Percentiles rank a stretch among this genome's conserved stretches.
Evolutionary conservation across 1,140 invertebrate genomes (phyloP).

Genomic region (Scaptomyza montana): DNA sequence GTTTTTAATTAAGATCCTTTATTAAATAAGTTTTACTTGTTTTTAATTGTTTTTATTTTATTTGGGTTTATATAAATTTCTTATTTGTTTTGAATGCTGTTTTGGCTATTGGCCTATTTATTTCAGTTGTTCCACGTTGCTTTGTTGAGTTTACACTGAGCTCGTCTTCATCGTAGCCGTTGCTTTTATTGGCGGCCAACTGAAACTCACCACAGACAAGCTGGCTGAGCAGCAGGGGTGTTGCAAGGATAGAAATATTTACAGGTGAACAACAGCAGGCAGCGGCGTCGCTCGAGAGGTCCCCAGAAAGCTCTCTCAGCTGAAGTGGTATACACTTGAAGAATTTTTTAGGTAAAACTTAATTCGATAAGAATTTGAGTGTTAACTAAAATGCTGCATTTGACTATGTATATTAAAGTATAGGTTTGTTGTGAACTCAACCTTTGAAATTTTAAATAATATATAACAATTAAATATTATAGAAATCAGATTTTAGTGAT

Average conservation of each 20-base stretch:
- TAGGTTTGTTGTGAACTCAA: neutral
- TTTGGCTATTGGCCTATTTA: constrained; percentile 20
- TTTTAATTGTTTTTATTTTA: constrained; percentile 26
- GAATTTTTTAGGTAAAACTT: neutral
- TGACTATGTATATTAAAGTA: neutral
- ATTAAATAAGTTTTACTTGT: constrained; percentile 5
- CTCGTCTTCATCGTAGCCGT: constrained; percentile 30
- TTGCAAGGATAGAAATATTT: constrained; percentile 74
- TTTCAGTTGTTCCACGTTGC: constrained; percentile 65
- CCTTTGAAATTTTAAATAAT: no score
- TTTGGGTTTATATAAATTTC: neutral
- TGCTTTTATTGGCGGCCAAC: constrained; percentile 72
- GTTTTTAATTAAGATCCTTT: constrained; percentile 10
- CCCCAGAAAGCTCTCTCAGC: constrained; percentile 35
- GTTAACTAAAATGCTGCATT: neutral
- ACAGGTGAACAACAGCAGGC: constrained; percentile 48
- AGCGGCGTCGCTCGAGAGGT: constrained; percentile 6
- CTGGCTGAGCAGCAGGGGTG: constrained; percentile 31
- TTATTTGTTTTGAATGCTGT: constrained; percentile 24
- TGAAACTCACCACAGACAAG: constrained; percentile 66
- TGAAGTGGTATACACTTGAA: neutral
- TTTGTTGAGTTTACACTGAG: constrained; percentile 76
- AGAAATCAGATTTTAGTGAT: no score
- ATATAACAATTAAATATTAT: no score
- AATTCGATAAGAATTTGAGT: neutral